Percentiles rank a stretch among this genome's conserved stretches.
These are phyloP conservation scores for Masticophis lateralis DNA, from an alignment of 2,797 vertebrate species.

Conservation along the genomic window DNA sequence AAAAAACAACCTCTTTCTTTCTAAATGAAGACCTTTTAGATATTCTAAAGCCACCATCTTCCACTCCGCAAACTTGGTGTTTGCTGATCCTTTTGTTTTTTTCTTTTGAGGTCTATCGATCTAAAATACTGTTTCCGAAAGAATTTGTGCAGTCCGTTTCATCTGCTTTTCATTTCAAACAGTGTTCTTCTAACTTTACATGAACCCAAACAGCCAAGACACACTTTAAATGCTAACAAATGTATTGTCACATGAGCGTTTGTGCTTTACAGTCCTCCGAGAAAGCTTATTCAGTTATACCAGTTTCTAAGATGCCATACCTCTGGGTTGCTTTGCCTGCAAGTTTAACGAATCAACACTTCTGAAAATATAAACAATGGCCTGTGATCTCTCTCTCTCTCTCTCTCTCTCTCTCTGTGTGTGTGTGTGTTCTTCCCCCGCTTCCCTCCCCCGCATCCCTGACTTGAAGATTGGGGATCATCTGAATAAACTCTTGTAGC, in stretches of 20 bases:
- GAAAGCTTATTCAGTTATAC: not conserved
- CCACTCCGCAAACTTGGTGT: not conserved
- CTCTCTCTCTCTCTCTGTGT: too few species aligned
- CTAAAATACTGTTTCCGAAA: not conserved
- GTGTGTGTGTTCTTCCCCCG: not conserved
- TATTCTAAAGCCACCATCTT: not conserved
- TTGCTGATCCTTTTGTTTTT: not conserved
- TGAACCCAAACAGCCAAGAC: not conserved
- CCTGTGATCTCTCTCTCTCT: not conserved
- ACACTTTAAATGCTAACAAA: not conserved
- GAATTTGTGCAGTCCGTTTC: not conserved
- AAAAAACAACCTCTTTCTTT: not conserved
- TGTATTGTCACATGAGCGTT: not conserved
- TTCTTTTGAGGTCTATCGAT: not conserved
- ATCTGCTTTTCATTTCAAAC: not conserved
- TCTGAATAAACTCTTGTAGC: not conserved
- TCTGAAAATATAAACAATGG: not conserved
- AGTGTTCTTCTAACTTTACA: not conserved
- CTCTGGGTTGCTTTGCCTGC: not conserved
- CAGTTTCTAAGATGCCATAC: not conserved
- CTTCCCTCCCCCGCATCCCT: not conserved
- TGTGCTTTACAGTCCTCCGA: not conserved
- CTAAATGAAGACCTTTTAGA: not conserved
- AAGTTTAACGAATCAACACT: not conserved
- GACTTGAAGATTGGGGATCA: not conserved